Base-by-base conservation (phyloP, 2,797 vertebrate species). In the Steatocranus sp. region DNA sequence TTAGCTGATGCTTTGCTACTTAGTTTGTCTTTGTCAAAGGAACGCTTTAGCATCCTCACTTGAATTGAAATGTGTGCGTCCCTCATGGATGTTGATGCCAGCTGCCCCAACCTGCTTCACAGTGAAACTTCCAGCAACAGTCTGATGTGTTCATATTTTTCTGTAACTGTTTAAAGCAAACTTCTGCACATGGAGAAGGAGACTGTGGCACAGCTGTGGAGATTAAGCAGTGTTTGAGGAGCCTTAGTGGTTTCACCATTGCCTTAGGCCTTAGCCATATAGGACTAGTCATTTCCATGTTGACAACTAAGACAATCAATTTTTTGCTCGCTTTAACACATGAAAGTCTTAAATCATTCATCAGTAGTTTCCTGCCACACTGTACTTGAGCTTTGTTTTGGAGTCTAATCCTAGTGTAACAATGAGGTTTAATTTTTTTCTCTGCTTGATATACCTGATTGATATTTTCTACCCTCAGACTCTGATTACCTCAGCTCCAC, bases 1-100 rank as follows among this genome's bases (percentile, higher is more conserved):
- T 93, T 88, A 86, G 93, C 86, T 91, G 88, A 89, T 88, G 84
- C 83, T 86, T 89, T 88, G 89, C 88, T 90, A 82, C 89, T 92
- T 78, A 87, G 82, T 91, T 85, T 88, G 85, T 90, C 85, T 94
- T 82, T 87, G 88, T 94, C 85, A 89, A 86, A 91, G 66, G 83
- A 92, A 90, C 84, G 56, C 78, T 90, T 91, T 83, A 58, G 86
- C 87, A 91, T 93, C 83, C 86, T 79, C 61, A 79, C 83, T 68
- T 43, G 49, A 87, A 89, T 79, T 56, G 74, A 86, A 89, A 87
- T 48, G 76, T 17, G 78, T 11, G 43, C 3, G 3, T 85, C 78
- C 84, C 87, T 63, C 5, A 23, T 75, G 87, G 76, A 78, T 50
- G 79, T 38, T 66, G 61, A 56, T 74, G 77, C 91, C 92, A 93